phyloP scores from a whole-genome alignment of 1,140 invertebrate species.

The Melanaphis sacchari region DNA sequence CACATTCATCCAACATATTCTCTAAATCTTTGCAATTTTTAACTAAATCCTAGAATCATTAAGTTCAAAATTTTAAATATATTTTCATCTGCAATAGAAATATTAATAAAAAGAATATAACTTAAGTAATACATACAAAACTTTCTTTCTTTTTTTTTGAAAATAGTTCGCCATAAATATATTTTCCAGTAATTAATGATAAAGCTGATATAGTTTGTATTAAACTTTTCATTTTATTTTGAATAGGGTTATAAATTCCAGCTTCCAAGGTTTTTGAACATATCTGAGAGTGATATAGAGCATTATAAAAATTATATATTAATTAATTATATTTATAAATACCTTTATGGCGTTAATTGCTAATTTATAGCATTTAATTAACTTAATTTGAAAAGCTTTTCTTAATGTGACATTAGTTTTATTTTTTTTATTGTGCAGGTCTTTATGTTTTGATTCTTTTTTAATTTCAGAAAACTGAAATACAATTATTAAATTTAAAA shows the following conservation, averaged over 20 bases:
- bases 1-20: neutral
- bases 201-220: conserved; percentile 29
- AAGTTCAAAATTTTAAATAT: neutral
- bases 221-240: conserved; percentile 39
- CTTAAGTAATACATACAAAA: neutral
- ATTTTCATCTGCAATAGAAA: neutral
- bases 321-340: neutral
- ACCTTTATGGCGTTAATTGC: conserved; percentile 18
- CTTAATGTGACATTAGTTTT: conserved; percentile 12
- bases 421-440: neutral
- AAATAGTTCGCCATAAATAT: conserved; percentile 35
- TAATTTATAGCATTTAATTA: conserved; percentile 46
- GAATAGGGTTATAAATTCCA: conserved; percentile 22
- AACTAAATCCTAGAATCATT: conserved; percentile 40
- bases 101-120: neutral
- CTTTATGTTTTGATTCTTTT: conserved; percentile 36
- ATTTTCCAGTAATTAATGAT: conserved; percentile 41
- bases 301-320: neutral
- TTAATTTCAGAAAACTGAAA: conserved; percentile 37
- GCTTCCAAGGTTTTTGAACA: conserved; percentile 34
- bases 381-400: conserved; percentile 19
- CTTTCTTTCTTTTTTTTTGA: conserved; percentile 34
- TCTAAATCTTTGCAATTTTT: neutral
- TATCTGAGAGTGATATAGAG: neutral
- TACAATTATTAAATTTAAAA: neutral